phyloP scores from a whole-genome alignment of 2,888 invertebrate species.

The Cataglyphis livida region DNA sequence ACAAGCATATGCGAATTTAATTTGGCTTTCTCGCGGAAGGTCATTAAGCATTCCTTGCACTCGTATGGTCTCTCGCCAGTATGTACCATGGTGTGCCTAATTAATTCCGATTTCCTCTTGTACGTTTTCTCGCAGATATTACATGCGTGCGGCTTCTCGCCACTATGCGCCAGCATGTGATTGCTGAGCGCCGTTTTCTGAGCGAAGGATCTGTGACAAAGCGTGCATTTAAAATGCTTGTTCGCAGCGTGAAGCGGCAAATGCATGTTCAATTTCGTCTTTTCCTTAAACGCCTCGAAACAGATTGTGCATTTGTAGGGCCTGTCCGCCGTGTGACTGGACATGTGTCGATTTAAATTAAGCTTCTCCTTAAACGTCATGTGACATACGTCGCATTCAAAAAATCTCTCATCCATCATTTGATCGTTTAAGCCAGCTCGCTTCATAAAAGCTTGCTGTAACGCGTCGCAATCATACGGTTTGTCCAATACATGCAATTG shows the following conservation, averaged over 20 bases:
- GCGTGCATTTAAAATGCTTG: slow-evolving; percentile 81
- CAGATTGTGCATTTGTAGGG: slow-evolving; percentile 81
- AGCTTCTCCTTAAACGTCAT: slow-evolving; percentile 77
- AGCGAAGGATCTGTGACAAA: slow-evolving; percentile 81
- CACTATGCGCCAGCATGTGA: slow-evolving; percentile 83
- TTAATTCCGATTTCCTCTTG: slow-evolving; percentile 82
- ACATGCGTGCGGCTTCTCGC: slow-evolving; percentile 83
- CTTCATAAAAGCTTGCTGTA: slow-evolving; percentile 74
- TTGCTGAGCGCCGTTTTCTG: slow-evolving; percentile 82
- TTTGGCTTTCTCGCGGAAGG: slow-evolving; percentile 83
- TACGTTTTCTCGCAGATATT: slow-evolving; percentile 83
- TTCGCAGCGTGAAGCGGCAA: slow-evolving; percentile 74
- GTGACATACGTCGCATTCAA: slow-evolving; percentile 77
- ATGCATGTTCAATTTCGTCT: slow-evolving; percentile 77
- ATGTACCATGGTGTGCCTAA: slow-evolving; percentile 83
- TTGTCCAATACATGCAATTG: slow-evolving; percentile 81
- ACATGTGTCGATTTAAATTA: slow-evolving; percentile 78
- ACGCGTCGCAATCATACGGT: slow-evolving; percentile 76
- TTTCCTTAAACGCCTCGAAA: slow-evolving; percentile 78
- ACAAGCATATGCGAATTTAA: slow-evolving; percentile 84
- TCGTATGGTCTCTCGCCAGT: slow-evolving; percentile 83
- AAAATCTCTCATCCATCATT: slow-evolving; percentile 67
- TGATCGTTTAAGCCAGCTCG: slow-evolving; percentile 67
- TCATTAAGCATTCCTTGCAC: slow-evolving; percentile 84
- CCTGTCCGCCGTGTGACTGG: slow-evolving; percentile 77